These are phyloP conservation scores for Dynastes grantii DNA, from an alignment of 2,888 invertebrate genomes.

Conservation along the genomic window DNA sequence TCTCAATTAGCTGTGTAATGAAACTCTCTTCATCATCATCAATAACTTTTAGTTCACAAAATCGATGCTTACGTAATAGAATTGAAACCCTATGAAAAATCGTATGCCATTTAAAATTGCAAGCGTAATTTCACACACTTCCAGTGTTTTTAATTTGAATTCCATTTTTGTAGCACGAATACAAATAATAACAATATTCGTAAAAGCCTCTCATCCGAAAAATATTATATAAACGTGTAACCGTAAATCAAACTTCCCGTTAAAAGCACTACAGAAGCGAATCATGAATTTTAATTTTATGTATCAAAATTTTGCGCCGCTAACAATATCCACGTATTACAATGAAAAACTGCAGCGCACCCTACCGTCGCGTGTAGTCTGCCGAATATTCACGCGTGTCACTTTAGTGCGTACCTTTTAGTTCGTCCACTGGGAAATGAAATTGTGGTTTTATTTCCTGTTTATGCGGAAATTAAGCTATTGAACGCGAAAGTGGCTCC, in stretches of 20 bases:
- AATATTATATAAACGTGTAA: background rate
- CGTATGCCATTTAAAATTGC: no score
- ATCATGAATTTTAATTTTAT: constrained; percentile 6
- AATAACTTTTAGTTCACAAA: no score
- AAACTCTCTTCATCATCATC: no score
- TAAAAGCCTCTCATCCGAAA: background rate
- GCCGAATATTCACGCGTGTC: background rate
- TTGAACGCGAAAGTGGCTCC: constrained; percentile 25
- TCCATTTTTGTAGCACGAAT: no score
- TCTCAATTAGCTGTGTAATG: no score
- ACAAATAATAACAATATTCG: no score
- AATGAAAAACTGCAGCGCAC: no score
- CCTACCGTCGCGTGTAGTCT: no score
- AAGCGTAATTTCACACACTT: no score
- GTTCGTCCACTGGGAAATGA: constrained; percentile 33
- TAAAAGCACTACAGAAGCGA: background rate
- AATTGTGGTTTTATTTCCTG: constrained; percentile 44
- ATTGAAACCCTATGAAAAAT: no score
- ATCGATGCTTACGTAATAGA: no score
- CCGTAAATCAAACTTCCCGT: background rate
- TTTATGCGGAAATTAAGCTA: constrained; percentile 45
- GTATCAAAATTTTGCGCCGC: background rate
- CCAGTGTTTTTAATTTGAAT: no score
- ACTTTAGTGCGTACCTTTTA: background rate
- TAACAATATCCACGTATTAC: background rate